Evolutionary conservation across 2,113 vertebrate species (phyloP), one percentile per base, ranked within the genome.

Genomic region (Melanocharis versteri): DNA sequence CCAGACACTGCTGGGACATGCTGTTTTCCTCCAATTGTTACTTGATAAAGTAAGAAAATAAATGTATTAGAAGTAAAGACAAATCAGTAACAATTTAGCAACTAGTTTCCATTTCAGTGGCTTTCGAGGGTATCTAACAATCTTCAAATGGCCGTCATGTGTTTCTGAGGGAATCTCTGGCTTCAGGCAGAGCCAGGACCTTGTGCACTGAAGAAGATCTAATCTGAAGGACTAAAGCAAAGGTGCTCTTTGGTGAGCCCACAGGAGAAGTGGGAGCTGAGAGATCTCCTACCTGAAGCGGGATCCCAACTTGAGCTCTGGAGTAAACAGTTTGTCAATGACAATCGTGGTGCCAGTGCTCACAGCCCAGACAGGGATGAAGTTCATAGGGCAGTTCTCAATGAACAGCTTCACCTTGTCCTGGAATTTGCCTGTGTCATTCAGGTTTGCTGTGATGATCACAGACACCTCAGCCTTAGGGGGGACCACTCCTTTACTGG

Each of bases 321-420:
- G 98, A 28, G 94, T 93, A 66, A 99, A 98, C 13, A 98, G 97
- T 65, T 87, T 97, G 94, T 99, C 97, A 1, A 97, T 98, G 96
- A 99, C 96, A 31, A 99, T 98, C 5, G 98, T 99, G 30, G 98
- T 98, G 33, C 99, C 98, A 3, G 94, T 97, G 81, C 99, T 99
- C 0, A 91, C 96, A 62, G 99, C 98, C 17, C 56, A 95, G 60
- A 99, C 65, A 0, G 96, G 81, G 61, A 99, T 97, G 33, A 31
- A 60, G 15, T 96, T 97, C 18, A 80, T 97, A 31, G n/a, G 96
- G 82, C 98, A 98, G 87, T 98, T 94, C 78, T 96, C 95, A 84
- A 98, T 86, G 19, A 87, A 96, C 73, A 99, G 40, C 27, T 98
- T 90, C 58, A 99, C 83, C 26, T 79, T 87, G 33, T 99, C 98